Base-by-base conservation (phyloP, 2,797 vertebrate species). In the Sebastes hubbsi region DNA sequence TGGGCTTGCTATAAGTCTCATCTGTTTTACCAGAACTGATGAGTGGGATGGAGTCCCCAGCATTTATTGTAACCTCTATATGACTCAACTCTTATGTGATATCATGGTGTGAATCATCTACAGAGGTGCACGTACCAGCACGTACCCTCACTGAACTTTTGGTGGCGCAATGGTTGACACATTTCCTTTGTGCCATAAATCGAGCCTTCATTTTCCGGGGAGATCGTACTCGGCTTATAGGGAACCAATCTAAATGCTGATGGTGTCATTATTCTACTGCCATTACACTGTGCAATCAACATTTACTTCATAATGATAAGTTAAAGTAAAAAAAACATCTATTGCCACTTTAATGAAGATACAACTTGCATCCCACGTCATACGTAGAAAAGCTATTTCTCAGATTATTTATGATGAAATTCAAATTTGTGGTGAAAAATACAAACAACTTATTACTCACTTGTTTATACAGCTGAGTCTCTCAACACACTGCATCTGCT, bases 391-490 rank as follows among this genome's bases (percentile, higher is more conserved):
- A 73, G 52, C 27, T 18, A 68, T 56, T 46, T 69, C 49, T 69
- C 25, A 20, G 16, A 18, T 32, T 30, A 29, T 58, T 74, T 68
- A 38, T 22, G 27, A 78, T 65, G 20, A 55, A 74, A 78, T 67
- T 77, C 13, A 73, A 49, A 75, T 65, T 22, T 27, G 25, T 18
- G 25, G 9, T 8, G 56, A 30, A 70, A 78, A 72, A 66, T 5
- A 69, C 24, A 60, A 80, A 81, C 30, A 71, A 54, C 13, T 46
- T 42, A 72, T 81, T 72, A 59, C 55, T 77, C 55, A 34, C 58
- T 66, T 77, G 77, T 63, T 81, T 36, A 83, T 42, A 46, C 42
- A 68, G 64, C 72, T 59, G 67, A 74, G 49, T 66, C 58, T n/a
- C 24, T 78, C 56, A 49, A 76, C 73, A 56, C 14, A 10, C 65